Conservation (phyloP, 2,113 vertebrate species). For the Chrysemys picta region DNA sequence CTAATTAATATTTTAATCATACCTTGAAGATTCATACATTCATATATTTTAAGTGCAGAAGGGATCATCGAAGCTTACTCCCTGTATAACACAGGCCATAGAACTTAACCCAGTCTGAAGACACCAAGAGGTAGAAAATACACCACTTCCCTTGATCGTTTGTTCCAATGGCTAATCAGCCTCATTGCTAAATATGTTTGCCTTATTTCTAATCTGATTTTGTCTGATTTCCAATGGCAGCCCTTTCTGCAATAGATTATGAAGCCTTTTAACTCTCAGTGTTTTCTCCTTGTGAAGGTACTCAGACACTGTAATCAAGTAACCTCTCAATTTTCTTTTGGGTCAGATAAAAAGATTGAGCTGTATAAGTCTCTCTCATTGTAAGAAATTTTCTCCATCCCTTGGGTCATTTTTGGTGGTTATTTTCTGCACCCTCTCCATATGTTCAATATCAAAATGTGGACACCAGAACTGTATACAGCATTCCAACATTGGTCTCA, state of each 20-base stretch:
- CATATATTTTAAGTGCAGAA: not conserved
- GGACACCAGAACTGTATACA: not conserved
- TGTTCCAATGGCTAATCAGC: not conserved
- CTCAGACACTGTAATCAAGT: not conserved
- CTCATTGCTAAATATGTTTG: not conserved
- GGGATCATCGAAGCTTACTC: not conserved
- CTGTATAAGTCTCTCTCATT: not conserved
- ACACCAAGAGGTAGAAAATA: not conserved
- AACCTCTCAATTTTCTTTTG: not conserved
- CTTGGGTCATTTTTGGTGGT: not conserved
- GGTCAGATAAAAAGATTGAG: not conserved
- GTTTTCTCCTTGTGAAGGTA: not conserved
- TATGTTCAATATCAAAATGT: not conserved
- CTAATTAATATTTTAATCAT: not conserved
- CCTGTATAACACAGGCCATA: not conserved
- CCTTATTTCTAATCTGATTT: not conserved
- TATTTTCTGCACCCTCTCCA: not conserved
- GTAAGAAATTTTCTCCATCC: not conserved
- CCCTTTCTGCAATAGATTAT: not conserved
- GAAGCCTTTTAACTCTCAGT: not conserved
- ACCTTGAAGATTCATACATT: not conserved
- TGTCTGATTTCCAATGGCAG: not conserved
- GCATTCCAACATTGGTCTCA: not conserved
- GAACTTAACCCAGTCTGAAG: not conserved
- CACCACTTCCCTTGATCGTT: not conserved